A percentile compares a stretch with the other conserved stretches of the same genome.
These are phyloP conservation scores for Umimayanthus chanpuru DNA, from an alignment of 92 coral and sea anemone genomes.

Conservation along the genomic window DNA sequence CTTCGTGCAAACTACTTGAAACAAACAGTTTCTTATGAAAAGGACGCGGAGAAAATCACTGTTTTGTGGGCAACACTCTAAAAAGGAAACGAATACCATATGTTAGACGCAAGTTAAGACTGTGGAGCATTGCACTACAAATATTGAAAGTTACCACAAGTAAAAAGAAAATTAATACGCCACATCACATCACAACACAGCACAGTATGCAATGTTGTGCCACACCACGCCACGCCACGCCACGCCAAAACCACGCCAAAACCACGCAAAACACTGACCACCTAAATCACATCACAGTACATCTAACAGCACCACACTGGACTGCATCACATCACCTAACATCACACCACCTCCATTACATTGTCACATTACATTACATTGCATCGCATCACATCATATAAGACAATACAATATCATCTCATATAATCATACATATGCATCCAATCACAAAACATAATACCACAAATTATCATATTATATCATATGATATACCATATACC, in stretches of 20 bases:
- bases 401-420: no score
- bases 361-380: not conserved
- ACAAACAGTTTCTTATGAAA: constrained; percentile 10
- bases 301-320: not conserved
- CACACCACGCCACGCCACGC: no score
- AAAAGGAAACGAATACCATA: not conserved
- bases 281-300: not conserved
- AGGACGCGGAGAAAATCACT: constrained; percentile 6
- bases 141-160: not conserved
- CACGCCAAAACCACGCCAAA: no score
- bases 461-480: not conserved
- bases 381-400: not conserved
- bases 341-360: not conserved
- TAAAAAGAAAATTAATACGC: no score
- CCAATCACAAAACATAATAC: not conserved
- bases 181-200: not conserved
- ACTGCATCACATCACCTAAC: not conserved
- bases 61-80: constrained; percentile 28
- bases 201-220: not conserved
- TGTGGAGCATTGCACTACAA: not conserved
- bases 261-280: no score
- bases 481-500: not conserved
- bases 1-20: constrained; percentile 6
- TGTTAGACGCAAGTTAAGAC: no score
- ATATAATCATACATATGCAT: no score